These are phyloP conservation scores for Turritopsis dohrnii DNA, from an alignment of 30 jellyfish, hydroid and myxozoan genomes.

Conservation along the genomic window DNA sequence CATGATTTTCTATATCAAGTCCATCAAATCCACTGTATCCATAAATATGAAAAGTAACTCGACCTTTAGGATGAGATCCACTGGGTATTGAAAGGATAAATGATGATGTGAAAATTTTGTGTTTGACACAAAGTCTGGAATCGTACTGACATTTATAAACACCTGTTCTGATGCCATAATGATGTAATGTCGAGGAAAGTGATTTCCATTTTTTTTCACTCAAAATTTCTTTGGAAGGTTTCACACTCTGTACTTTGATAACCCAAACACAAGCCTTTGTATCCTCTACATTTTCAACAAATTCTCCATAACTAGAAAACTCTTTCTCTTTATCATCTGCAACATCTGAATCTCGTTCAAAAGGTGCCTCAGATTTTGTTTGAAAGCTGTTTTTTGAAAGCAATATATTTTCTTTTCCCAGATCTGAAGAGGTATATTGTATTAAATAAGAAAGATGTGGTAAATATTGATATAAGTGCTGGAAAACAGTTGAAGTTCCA, in stretches of 20 bases:
- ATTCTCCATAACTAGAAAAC: slow-evolving; percentile 36
- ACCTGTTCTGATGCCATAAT: slow-evolving; percentile 74
- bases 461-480: background rate
- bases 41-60: slow-evolving; percentile 54
- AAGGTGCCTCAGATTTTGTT: background rate
- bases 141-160: slow-evolving; percentile 57
- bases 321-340: background rate
- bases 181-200: slow-evolving; percentile 28
- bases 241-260: slow-evolving; percentile 47
- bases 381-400: background rate
- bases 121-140: slow-evolving; percentile 36
- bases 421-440: background rate
- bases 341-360: background rate
- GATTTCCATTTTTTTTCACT: slow-evolving; percentile 43
- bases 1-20: slow-evolving; percentile 24
- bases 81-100: slow-evolving; percentile 78
- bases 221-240: slow-evolving; percentile 8
- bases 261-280: slow-evolving; percentile 95
- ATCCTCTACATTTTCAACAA: slow-evolving; percentile 78
- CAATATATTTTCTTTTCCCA: background rate
- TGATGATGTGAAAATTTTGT: slow-evolving; percentile 34
- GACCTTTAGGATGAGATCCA: slow-evolving; percentile 74
- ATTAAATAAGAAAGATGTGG: background rate
- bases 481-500: background rate
- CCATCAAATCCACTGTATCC: background rate